These are phyloP conservation scores for Planiliza haematocheilus DNA, from an alignment of 2,113 vertebrate species.

Conservation along the genomic window DNA sequence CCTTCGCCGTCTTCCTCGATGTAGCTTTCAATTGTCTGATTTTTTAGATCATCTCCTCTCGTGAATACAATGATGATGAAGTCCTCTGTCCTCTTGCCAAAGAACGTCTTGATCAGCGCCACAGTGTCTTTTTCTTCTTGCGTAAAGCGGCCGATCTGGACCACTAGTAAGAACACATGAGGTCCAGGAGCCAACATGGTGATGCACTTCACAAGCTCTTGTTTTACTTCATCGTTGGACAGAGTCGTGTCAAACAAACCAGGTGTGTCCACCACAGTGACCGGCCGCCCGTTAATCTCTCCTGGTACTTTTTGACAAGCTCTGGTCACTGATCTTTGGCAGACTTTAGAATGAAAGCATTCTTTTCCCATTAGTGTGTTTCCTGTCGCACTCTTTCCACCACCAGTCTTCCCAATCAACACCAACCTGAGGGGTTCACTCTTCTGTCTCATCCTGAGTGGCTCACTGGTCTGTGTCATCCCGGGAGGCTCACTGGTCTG, in stretches of 20 bases:
- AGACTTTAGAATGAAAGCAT: background rate
- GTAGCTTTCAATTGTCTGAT: background rate
- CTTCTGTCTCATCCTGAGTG: too few species aligned
- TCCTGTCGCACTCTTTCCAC: constrained; percentile 42
- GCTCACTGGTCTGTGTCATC: too few species aligned
- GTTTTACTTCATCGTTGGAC: background rate
- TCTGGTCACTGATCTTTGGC: background rate
- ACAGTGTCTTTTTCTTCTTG: constrained; percentile 28
- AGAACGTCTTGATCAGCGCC: constrained; percentile 16
- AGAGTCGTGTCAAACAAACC: background rate
- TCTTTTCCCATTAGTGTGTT: background rate
- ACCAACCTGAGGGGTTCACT: constrained; percentile 2
- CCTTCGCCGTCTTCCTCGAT: background rate
- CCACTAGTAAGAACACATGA: constrained; percentile 48
- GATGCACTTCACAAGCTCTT: constrained; percentile 5
- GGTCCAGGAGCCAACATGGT: constrained; percentile 39
- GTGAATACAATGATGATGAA: constrained; percentile 45
- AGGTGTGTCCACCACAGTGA: background rate
- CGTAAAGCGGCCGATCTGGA: constrained; percentile 29
- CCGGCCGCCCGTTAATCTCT: background rate
- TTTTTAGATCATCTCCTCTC: constrained; percentile 30
- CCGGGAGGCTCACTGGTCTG: too few species aligned
- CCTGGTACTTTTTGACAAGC: background rate
- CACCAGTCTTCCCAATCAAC: constrained; percentile 12
- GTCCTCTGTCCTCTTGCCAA: constrained; percentile 4